phyloP scores from a whole-genome alignment of 2,113 vertebrate genomes.

The Nycticebus coucang region DNA sequence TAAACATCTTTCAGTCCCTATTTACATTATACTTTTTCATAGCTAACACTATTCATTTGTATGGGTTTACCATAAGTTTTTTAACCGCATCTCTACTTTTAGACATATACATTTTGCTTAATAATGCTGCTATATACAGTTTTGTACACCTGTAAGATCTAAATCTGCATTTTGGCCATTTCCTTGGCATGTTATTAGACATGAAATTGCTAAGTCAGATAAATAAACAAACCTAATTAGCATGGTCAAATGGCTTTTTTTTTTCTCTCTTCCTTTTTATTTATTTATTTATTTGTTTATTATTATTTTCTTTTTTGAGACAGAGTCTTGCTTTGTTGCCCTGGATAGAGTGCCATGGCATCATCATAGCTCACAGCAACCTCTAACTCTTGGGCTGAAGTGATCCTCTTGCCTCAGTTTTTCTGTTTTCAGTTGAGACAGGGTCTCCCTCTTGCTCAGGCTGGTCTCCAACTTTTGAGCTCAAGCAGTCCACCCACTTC shows the following conservation, averaged over 20 bases:
- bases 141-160: neutral
- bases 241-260: neutral
- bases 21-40: constrained; percentile 17
- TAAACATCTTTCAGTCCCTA: neutral
- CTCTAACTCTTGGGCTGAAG: too few relatives aligned
- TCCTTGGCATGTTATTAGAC: neutral
- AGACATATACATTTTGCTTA: constrained; percentile 28
- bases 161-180: neutral
- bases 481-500: too few relatives aligned
- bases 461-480: too few relatives aligned
- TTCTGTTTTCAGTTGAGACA: too few relatives aligned
- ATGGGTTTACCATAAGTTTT: neutral
- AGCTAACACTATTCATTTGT: neutral
- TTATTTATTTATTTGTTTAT: too few relatives aligned
- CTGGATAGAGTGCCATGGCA: too few relatives aligned
- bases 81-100: neutral
- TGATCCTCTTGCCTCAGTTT: too few relatives aligned
- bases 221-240: neutral
- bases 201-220: constrained; percentile 17
- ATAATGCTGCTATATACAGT: neutral
- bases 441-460: too few relatives aligned
- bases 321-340: too few relatives aligned
- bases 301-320: too few relatives aligned
- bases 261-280: too few relatives aligned
- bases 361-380: too few relatives aligned